phyloP scores from a whole-genome alignment of 2,113 vertebrate genomes.

The Macheiramphus alcinus region DNA sequence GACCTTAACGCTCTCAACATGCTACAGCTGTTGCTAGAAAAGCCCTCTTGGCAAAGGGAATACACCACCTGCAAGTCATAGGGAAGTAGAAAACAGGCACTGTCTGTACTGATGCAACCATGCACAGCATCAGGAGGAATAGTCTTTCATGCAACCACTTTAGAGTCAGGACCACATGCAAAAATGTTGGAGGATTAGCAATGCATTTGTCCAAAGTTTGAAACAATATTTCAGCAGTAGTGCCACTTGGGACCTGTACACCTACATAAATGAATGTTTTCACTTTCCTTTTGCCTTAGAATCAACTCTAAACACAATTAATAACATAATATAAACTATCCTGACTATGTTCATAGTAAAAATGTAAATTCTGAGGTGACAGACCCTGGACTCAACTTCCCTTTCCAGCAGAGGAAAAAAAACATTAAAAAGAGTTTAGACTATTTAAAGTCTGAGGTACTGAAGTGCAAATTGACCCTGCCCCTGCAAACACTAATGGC shows the following conservation, averaged over 20 bases:
- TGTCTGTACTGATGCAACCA: neutral
- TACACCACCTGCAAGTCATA: neutral
- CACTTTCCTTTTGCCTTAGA: neutral
- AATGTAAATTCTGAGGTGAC: neutral
- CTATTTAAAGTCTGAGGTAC: neutral
- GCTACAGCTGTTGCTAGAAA: neutral
- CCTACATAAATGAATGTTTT: neutral
- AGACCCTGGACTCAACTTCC: neutral
- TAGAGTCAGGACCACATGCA: neutral
- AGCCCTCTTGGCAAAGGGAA: neutral
- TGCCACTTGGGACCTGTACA: rapidly evolving
- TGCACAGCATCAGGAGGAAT: rapidly evolving
- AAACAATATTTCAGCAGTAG: neutral
- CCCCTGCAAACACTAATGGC: rapidly evolving
- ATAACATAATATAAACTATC: neutral
- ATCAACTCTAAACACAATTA: neutral
- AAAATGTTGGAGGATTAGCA: neutral
- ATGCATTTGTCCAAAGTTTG: neutral
- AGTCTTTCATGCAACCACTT: neutral
- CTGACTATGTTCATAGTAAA: neutral
- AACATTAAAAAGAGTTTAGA: neutral
- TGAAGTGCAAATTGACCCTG: neutral
- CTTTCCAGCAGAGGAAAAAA: neutral
- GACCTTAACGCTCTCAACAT: neutral
- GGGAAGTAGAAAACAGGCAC: neutral